A percentile compares a stretch with the other conserved stretches of the same genome.
Evolutionary conservation across 1,140 invertebrate species (phyloP).

Genomic region (Bombus pascuorum): DNA sequence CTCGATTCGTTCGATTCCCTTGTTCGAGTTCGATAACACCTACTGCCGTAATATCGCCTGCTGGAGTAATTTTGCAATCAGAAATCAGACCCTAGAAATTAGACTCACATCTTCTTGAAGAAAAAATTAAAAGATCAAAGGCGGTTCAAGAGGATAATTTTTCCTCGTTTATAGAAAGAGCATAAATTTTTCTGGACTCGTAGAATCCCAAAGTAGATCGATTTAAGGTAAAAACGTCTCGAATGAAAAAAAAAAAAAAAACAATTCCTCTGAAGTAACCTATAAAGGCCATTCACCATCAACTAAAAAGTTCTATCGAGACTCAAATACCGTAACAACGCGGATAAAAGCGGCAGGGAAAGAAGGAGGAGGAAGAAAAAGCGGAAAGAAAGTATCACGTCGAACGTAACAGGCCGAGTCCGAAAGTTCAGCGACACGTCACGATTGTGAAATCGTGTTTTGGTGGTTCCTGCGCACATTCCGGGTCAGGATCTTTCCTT

Average conservation of each 20-base stretch:
- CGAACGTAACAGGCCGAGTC: not conserved
- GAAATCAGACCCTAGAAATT: no score
- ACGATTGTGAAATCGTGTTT: constrained; percentile 65
- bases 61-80: not conserved
- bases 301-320: not conserved
- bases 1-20: not conserved
- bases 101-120: no score
- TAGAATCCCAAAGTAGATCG: not conserved
- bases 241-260: not conserved
- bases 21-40: not conserved
- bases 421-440: constrained; percentile 12
- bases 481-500: constrained; percentile 59
- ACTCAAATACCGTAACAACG: not conserved
- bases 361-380: not conserved
- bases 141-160: no score
- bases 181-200: not conserved
- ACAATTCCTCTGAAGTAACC: not conserved
- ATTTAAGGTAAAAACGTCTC: not conserved
- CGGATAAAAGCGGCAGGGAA: not conserved
- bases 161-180: no score
- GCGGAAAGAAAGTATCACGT: constrained; percentile 7
- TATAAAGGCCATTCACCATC: not conserved
- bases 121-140: not conserved
- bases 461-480: constrained; percentile 52
- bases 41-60: no score